Evolutionary conservation across 2,113 vertebrate genomes (phyloP), one percentile per base, ranked within the genome.

Genomic region (Nibea albiflora): DNA sequence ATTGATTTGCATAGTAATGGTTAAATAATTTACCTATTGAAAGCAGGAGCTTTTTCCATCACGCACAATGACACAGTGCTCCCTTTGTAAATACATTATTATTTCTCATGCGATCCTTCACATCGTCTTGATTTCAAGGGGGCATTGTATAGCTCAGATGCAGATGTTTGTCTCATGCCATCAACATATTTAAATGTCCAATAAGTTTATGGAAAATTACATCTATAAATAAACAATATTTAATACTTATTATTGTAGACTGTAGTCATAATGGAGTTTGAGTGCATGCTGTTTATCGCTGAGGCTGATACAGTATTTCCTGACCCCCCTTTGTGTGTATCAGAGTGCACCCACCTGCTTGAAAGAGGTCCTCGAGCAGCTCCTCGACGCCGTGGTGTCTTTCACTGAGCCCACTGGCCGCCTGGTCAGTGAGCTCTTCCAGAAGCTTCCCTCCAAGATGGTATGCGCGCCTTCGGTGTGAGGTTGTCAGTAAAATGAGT

Each of bases 371-470:
- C 93, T 99, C 5, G 98, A 98, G 70, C 97, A 98, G 93, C 96
- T 99, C 65, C 96, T 99, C 8, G 98, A 99, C 90, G 95, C 97
- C 50, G 90, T 99, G 88, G 96, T 96, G 90, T 95, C 96, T 65
- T 96, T 96, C 86, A 95, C 95, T 56, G 97, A 99, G 89, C 97
- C 98, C 16, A 95, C 96, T 22, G 98, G 98, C 64, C 97, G 89
- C 42, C 95, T 98, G 52, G 95, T 99, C 89, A 99, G 98, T 65
- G 98, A 99, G 83, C 96, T 99, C 60, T 99, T 99, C 92, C 98
- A 99, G 95, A 98, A 98, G 80, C 95, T 99, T 89, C 98, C 98
- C 81, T 99, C 98, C 77, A 99, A 98, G 97, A 96, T 98, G 96
- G 98, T 99, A 93, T 72, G 89, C 93, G 24, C 14, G 14, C 44